Evolutionary conservation across 1,140 invertebrate genomes (phyloP), one percentile per base, ranked within the genome.

Genomic region (Venturia canescens): DNA sequence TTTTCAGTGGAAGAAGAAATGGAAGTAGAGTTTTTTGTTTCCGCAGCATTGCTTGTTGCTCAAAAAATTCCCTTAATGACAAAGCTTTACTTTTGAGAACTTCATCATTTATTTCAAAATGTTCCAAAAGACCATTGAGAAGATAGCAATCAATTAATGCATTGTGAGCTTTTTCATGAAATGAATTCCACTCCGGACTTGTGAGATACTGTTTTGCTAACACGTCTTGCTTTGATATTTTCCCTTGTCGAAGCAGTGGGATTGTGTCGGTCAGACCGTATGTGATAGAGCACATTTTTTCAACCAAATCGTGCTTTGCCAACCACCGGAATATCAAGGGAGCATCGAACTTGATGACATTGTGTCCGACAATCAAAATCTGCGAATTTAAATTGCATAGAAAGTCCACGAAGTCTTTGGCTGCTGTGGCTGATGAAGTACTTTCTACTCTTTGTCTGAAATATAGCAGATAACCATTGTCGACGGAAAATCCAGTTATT

Each of bases 231-330:
- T 81, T 81, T 23, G 9, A 31, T 15, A 80, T 48, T 79, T 83
- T 83, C 66, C 74, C 83, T 83, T 83, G 80, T 26, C 72, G 63
- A 26, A 83, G 50, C n/a, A 83, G 31, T 23, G 83, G 80, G 5
- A 83, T 16, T 15, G 80, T 80, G 38, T 83, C 80, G 5, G 70
- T 31, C 50, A 83, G 70, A 44, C 80, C 80, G 60, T 81, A 83
- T 15, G 78, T 23, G 23, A 81, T 82, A 11, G 60, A 9, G n/a
- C 67, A 80, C 1, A 84, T 38, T 0, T 72, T 44, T 74, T 75
- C 72, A 1, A 50, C 67, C 7, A 80, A 13, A 48, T 78, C 50
- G 44, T 78, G 31, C 1, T 34, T 44, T 38, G 29, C 15, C 6
- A 84, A 75, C 74, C 57, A 84, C 34, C 67, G 48, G 11, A 81